Evolutionary conservation across 35 echinoderm and acorn worm species (phyloP).

Genomic region (Hemicentrotus pulcherrimus): DNA sequence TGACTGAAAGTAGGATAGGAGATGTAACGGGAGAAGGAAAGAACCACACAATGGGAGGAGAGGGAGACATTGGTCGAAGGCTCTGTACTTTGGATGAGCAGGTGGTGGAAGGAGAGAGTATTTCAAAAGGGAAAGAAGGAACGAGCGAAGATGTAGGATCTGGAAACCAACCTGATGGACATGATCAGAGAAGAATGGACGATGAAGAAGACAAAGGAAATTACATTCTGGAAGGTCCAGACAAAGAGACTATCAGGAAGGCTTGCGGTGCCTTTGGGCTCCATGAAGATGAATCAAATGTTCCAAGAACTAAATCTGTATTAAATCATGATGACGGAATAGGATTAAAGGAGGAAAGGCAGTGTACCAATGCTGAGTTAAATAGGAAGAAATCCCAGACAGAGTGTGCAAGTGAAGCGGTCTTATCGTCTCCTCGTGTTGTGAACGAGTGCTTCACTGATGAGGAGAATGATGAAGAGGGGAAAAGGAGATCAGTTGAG

Average conservation of each 20-base stretch:
- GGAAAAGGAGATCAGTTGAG: neutral
- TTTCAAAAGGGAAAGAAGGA: neutral
- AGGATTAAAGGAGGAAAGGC: neutral
- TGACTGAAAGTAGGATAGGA: neutral
- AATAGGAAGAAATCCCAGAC: neutral
- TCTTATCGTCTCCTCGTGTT: neutral
- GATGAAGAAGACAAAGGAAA: neutral
- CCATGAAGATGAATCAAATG: neutral
- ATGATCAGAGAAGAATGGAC: neutral
- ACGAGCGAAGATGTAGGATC: neutral
- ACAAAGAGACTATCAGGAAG: neutral
- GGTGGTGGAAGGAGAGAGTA: neutral
- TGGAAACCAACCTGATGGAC: neutral
- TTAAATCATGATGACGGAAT: neutral
- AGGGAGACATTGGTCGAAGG: neutral
- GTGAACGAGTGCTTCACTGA: neutral
- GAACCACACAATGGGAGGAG: neutral
- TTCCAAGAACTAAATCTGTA: neutral
- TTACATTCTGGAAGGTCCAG: neutral
- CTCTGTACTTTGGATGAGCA: neutral
- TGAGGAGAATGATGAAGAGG: neutral
- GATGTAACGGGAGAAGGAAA: neutral
- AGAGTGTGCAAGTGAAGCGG: neutral
- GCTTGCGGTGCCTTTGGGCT: neutral
- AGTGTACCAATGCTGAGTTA: neutral